Percentiles rank a stretch among this genome's conserved stretches.
Conservation (phyloP, 2,797 vertebrate genomes). For the Thunnus albacares region DNA sequence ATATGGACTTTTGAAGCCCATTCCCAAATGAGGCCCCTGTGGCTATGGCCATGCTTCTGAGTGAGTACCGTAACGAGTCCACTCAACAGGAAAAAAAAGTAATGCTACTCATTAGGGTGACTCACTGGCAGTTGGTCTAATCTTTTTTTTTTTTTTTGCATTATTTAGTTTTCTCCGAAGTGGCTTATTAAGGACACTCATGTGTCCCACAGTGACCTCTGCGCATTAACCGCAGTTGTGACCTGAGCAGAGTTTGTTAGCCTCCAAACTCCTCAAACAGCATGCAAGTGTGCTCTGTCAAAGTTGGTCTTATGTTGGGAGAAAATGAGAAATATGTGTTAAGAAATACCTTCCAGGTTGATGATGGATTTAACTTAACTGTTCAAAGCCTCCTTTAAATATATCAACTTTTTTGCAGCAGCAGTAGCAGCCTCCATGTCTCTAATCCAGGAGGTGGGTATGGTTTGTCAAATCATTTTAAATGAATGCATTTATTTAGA, state of each 20-base stretch:
- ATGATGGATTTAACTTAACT: constrained; percentile 29
- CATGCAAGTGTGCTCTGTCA: constrained; percentile 19
- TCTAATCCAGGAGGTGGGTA: constrained; percentile 34
- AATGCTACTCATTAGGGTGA: constrained; percentile 61
- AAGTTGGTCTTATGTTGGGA: not conserved
- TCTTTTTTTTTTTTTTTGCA: constrained; percentile 39
- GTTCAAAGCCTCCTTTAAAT: constrained; percentile 30
- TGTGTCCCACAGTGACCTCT: constrained; percentile 42
- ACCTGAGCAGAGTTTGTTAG: constrained; percentile 38
- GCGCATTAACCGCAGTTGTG: constrained; percentile 22
- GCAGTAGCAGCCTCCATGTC: not conserved
- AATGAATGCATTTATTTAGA: constrained; percentile 68
- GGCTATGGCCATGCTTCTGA: constrained; percentile 57
- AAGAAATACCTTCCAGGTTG: constrained; percentile 22
- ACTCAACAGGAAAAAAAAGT: constrained; percentile 30
- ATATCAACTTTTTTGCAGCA: not conserved
- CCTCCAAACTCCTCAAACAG: constrained; percentile 45
- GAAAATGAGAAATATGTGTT: constrained; percentile 20
- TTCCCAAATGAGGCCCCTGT: constrained; percentile 64
- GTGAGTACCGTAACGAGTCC: constrained; percentile 50
- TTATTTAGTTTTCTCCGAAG: constrained; percentile 60
- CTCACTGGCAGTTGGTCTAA: constrained; percentile 47
- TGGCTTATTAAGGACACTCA: constrained; percentile 61
- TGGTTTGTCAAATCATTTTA: constrained; percentile 60
- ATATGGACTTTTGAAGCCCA: constrained; percentile 64